phyloP scores from a whole-genome alignment of 2,888 invertebrate genomes.

The Drosophila lutescens region DNA sequence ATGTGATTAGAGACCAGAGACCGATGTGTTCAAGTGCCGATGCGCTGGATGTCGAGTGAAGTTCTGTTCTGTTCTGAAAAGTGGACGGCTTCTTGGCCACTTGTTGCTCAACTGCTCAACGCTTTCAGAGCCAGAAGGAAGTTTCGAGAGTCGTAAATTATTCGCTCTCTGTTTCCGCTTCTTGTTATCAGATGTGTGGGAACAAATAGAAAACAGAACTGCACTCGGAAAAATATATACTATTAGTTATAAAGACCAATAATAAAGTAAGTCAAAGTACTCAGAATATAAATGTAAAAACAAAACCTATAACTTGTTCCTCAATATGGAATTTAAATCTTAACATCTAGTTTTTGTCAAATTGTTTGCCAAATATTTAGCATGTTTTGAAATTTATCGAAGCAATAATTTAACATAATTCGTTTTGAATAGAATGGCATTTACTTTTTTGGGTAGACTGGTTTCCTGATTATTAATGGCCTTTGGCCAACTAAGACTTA shows the following conservation, averaged over 20 bases:
- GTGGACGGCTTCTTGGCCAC: constrained; percentile 53
- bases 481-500: not conserved
- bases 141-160: constrained; percentile 58
- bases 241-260: not conserved
- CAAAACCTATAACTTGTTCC: not conserved
- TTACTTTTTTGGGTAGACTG: constrained; percentile 19
- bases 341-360: not conserved
- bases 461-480: constrained; percentile 1
- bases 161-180: constrained; percentile 62
- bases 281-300: not conserved
- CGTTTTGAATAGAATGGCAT: not conserved
- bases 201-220: constrained; percentile 18
- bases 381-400: not conserved
- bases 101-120: constrained; percentile 74
- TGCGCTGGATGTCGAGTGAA: constrained; percentile 14
- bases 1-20: constrained; percentile 71
- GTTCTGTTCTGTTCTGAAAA: not conserved
- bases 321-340: not conserved
- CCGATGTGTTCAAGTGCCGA: constrained; percentile 37
- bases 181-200: constrained; percentile 27
- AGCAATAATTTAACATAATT: not conserved
- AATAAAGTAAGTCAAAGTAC: no score
- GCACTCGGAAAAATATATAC: constrained; percentile 1
- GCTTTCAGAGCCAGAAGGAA: constrained; percentile 50
- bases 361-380: not conserved